Evolutionary conservation across 2,113 vertebrate genomes (phyloP).

Genomic region (Cyanistes caeruleus): DNA sequence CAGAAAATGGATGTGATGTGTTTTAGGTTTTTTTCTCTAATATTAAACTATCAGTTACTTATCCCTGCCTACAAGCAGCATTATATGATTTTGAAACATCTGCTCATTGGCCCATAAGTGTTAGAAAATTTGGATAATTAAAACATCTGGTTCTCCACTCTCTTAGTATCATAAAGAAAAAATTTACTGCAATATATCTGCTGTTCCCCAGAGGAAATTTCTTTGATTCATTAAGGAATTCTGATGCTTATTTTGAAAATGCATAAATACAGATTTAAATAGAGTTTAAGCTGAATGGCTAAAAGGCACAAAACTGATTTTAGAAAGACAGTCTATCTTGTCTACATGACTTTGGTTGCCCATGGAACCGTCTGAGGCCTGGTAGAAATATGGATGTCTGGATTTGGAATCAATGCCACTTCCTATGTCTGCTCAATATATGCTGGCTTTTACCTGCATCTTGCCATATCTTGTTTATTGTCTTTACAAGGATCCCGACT

Average conservation of each 20-base stretch:
- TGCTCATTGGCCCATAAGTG: not conserved
- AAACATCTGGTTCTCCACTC: not conserved
- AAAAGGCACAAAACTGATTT: not conserved
- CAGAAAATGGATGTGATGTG: not conserved
- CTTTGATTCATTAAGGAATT: not conserved
- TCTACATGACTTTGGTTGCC: not conserved
- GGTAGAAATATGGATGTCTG: not conserved
- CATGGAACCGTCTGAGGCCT: not conserved
- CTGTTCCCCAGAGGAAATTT: not conserved
- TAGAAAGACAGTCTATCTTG: not conserved
- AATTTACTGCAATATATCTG: not conserved
- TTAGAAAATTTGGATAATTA: not conserved
- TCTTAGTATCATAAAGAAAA: not conserved
- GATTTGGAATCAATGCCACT: rapidly evolving
- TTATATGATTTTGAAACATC: not conserved
- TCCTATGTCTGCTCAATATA: not conserved
- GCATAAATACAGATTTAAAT: not conserved
- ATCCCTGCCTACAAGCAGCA: not conserved
- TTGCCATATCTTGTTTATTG: not conserved
- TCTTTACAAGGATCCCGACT: not conserved
- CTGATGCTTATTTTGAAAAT: not conserved
- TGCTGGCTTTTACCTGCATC: not conserved
- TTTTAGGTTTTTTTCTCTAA: not conserved
- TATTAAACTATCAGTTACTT: not conserved
- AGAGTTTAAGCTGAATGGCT: not conserved